A percentile compares a stretch with the other conserved stretches of the same genome.
These are phyloP conservation scores for Orientallactaga bullata DNA, from an alignment of 2,113 vertebrate genomes.

Conservation along the genomic window DNA sequence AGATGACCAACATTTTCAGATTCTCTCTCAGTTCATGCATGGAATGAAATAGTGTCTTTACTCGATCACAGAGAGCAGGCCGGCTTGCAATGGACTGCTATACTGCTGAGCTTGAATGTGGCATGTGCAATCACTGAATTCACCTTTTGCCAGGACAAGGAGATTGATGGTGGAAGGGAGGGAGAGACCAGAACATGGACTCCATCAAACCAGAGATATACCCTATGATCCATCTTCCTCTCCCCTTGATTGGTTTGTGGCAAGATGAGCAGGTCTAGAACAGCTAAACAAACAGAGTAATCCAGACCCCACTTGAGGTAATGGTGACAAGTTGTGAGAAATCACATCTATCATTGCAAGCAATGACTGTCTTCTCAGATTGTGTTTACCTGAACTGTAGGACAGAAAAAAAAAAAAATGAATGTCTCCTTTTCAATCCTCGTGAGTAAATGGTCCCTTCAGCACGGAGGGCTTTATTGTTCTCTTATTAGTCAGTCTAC, in stretches of 20 bases:
- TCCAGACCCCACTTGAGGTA: conserved; percentile 1
- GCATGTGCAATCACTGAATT: not conserved
- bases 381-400: conserved; percentile 30
- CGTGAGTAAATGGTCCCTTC: conserved; percentile 17
- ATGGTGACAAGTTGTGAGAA: conserved; percentile 25
- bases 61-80: not conserved
- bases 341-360: conserved; percentile 52
- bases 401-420: conserved; percentile 3
- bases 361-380: conserved; percentile 33
- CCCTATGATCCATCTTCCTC: not conserved
- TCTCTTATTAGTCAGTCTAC: conserved; percentile 28
- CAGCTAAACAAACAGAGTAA: conserved; percentile 52
- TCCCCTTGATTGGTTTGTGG: conserved; percentile 15
- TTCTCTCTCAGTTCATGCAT: not conserved
- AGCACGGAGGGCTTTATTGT: conserved; percentile 31
- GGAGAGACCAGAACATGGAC: not conserved
- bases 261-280: not conserved
- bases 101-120: not conserved
- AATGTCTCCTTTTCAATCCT: not conserved
- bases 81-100: not conserved
- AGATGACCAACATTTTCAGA: not conserved
- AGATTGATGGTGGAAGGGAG: conserved; percentile 48
- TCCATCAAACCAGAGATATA: not conserved
- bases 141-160: conserved; percentile 26
- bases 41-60: not conserved